Evolutionary conservation across 2,797 vertebrate genomes (phyloP).

Genomic region (Pseudocheirus occidentalis): DNA sequence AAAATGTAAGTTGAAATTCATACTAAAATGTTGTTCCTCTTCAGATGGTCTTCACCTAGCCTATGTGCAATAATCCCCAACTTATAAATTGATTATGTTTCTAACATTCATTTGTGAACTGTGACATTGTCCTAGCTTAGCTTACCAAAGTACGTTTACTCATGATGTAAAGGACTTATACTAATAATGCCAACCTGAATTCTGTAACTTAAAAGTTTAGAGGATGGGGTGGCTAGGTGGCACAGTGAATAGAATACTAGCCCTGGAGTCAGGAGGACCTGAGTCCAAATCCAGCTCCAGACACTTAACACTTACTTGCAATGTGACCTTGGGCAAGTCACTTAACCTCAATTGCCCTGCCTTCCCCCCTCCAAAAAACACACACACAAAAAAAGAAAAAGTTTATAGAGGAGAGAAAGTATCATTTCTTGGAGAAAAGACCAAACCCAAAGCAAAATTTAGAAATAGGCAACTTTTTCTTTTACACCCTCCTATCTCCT

Average conservation of each 20-base stretch:
- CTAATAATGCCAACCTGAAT: constrained; percentile 3
- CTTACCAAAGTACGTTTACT: constrained; percentile 32
- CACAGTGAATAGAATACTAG: no score
- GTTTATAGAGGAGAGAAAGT: background rate
- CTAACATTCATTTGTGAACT: constrained; percentile 11
- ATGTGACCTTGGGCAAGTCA: no score
- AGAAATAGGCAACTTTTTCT: background rate
- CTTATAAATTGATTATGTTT: constrained; percentile 45
- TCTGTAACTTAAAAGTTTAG: constrained; percentile 14
- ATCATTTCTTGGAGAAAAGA: background rate
- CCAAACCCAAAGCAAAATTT: background rate
- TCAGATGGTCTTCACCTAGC: constrained; percentile 2
- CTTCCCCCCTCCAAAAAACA: no score
- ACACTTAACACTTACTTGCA: no score
- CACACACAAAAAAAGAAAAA: no score
- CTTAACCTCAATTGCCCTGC: no score
- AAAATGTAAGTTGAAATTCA: background rate
- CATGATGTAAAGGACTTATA: constrained; percentile 2
- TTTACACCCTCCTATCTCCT: background rate
- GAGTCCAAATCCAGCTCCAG: no score
- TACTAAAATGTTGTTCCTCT: constrained; percentile 15
- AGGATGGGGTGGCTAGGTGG: background rate
- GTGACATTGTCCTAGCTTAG: constrained; percentile 2
- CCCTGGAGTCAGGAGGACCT: no score
- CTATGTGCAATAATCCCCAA: background rate